Percentiles rank a stretch among this genome's conserved stretches.
phyloP scores from a whole-genome alignment of 2,797 vertebrate species.

The Aplochiton taeniatus region DNA sequence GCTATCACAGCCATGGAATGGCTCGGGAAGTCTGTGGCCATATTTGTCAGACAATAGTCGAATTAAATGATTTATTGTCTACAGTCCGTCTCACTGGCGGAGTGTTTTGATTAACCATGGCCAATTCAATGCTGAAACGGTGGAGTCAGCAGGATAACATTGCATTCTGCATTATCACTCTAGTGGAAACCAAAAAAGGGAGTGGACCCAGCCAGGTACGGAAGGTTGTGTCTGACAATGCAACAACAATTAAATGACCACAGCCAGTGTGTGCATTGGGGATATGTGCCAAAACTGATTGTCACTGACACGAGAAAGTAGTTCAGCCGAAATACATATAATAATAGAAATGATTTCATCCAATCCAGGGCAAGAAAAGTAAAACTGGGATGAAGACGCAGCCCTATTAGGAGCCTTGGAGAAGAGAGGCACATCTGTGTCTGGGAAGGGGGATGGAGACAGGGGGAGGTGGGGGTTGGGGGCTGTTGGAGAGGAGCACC shows the following conservation, averaged over 20 bases:
- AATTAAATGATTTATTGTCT: background rate
- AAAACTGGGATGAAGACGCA: constrained; percentile 26
- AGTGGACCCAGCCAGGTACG: background rate
- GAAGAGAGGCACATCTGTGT: constrained; percentile 3
- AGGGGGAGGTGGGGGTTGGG: constrained; percentile 1
- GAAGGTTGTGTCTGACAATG: constrained; percentile 58
- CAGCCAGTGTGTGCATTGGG: constrained; percentile 47
- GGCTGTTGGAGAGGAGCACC: constrained; percentile 27
- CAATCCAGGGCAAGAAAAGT: constrained; percentile 32
- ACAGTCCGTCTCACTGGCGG: background rate
- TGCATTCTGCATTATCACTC: constrained; percentile 40
- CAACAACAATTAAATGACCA: constrained; percentile 56
- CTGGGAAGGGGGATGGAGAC: background rate
- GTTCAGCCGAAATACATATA: constrained; percentile 27
- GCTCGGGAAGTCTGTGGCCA: background rate
- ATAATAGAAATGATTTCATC: constrained; percentile 6
- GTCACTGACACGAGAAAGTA: constrained; percentile 56
- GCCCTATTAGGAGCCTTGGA: constrained; percentile 3
- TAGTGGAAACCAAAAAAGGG: constrained; percentile 18
- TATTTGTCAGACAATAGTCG: background rate
- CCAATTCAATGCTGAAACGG: constrained; percentile 42
- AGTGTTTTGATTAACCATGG: constrained; percentile 15
- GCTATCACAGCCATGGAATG: background rate
- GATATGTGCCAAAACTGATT: constrained; percentile 58
- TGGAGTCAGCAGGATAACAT: constrained; percentile 48